phyloP scores from a whole-genome alignment of 2,113 vertebrate species.

The Sphaerodactylus townsendi region DNA sequence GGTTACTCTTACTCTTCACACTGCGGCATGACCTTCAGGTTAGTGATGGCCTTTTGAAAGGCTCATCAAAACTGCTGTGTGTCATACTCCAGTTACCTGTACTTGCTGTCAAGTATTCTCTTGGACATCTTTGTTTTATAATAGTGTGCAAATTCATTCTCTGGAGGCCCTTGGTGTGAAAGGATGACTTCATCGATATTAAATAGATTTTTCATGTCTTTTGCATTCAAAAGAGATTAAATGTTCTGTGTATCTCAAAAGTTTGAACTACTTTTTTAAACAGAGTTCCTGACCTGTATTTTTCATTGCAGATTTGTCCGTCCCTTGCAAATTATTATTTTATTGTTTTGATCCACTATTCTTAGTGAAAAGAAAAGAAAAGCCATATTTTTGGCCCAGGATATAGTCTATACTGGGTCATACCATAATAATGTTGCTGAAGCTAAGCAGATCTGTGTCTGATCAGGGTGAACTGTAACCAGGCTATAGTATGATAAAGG shows the following conservation, averaged over 20 bases:
- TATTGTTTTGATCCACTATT: neutral
- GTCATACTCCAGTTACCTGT: neutral
- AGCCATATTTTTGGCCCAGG: neutral
- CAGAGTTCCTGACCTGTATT: neutral
- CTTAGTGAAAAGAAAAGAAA: neutral
- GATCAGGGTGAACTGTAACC: too few relatives aligned
- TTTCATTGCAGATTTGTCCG: neutral
- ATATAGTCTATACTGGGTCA: too few relatives aligned
- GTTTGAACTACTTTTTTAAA: neutral
- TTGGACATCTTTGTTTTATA: neutral
- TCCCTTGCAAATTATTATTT: neutral
- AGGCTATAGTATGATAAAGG: too few relatives aligned
- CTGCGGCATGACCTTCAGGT: neutral
- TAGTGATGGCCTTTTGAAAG: accelerated
- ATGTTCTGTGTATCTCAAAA: neutral
- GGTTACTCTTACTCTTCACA: neutral
- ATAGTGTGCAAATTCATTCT: neutral
- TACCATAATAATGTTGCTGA: too few relatives aligned
- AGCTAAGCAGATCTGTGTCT: too few relatives aligned
- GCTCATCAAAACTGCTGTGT: neutral
- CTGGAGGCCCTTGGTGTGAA: neutral
- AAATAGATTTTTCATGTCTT: accelerated
- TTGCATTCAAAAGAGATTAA: accelerated
- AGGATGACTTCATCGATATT: neutral
- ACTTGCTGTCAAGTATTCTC: neutral